Evolutionary conservation across 2,113 vertebrate genomes (phyloP).

Genomic region (Cryptomyrus ogoouensis): DNA sequence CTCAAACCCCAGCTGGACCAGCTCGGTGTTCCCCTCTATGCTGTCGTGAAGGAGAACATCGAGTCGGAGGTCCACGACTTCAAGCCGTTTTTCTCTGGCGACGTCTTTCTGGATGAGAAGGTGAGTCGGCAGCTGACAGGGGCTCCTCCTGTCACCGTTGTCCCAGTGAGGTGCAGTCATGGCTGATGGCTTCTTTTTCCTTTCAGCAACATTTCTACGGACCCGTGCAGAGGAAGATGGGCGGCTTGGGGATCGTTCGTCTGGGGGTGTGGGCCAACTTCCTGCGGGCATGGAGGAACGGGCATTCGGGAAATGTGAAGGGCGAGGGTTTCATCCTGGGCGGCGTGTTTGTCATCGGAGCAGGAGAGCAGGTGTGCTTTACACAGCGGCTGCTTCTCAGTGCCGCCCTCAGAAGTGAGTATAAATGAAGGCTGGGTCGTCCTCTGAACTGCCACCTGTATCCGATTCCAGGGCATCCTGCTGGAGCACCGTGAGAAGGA

Average conservation of each 20-base stretch:
- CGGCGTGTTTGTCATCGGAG: conserved; percentile 88
- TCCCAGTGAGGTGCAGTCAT: neutral
- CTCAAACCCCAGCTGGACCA: conserved; percentile 81
- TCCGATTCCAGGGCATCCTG: conserved; percentile 75
- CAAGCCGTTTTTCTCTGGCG: conserved; percentile 83
- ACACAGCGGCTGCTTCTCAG: neutral
- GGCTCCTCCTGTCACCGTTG: too few species aligned
- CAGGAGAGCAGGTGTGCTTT: conserved; percentile 78
- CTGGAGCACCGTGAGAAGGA: conserved; percentile 91
- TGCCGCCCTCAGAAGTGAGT: neutral
- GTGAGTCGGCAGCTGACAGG: conserved; percentile 44
- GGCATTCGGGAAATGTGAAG: conserved; percentile 82
- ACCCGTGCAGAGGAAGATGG: conserved; percentile 77
- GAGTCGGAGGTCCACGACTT: conserved; percentile 83
- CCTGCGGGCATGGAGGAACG: conserved; percentile 77
- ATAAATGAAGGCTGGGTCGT: neutral
- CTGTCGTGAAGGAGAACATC: conserved; percentile 86
- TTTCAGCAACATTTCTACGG: conserved; percentile 83
- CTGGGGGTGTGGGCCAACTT: conserved; percentile 87
- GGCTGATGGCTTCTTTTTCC: neutral
- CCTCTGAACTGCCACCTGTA: conserved; percentile 2
- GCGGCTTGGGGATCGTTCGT: conserved; percentile 74
- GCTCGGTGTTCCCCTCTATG: conserved; percentile 83
- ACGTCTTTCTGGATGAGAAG: conserved; percentile 84
- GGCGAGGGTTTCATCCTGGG: conserved; percentile 91